Base-by-base conservation (phyloP, 2,113 vertebrate species). In the Butorides virescens region DNA sequence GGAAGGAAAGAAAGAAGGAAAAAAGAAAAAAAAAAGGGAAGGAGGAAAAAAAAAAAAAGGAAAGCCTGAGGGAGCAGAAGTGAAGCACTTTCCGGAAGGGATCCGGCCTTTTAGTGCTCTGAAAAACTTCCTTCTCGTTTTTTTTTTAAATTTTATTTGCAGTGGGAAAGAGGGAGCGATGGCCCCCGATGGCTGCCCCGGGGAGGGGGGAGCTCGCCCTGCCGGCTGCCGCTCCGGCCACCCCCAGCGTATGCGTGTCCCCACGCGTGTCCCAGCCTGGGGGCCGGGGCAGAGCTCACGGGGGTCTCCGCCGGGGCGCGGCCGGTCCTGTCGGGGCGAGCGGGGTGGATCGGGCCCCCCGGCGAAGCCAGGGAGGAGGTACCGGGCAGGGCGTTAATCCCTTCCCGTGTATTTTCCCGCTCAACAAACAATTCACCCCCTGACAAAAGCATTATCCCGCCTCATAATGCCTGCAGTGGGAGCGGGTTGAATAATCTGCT, bases 381-480 rank as follows among this genome's bases (percentile, higher is more conserved):
- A 44, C 20, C 14, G 59, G 66, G 96, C 89, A 78, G 70, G 56
- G 68, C 90, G 84, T 80, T 95, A 72, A 95, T 96, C 94, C 92
- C 82, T 81, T 87, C 75, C 84, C 87, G 22, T 29, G 32, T 71
- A 62, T 18, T 92, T 63, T 81, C 68, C 56, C 86, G 44, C 94
- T 89, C 65, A 94, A 90, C 53, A 87, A 72, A 52, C 50, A 50
- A 85, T 19, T 20, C 32, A 14, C 39, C 10, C 16, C 21, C 42
- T 4, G 55, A 71, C 75, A 75, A 89, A 80, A 62, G 73, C 83
- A 26, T 86, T 66, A 65, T 72, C 44, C 65, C 27, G 36, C 61
- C n/a, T 59, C 88, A 8, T 42, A 73, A 7, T 4, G 44, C 59
- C 90, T 4, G 67, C 67, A 10, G 75, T 23, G 92, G 78, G 50